Conservation (phyloP, 1,140 invertebrate species). For the Maniola jurtina region DNA sequence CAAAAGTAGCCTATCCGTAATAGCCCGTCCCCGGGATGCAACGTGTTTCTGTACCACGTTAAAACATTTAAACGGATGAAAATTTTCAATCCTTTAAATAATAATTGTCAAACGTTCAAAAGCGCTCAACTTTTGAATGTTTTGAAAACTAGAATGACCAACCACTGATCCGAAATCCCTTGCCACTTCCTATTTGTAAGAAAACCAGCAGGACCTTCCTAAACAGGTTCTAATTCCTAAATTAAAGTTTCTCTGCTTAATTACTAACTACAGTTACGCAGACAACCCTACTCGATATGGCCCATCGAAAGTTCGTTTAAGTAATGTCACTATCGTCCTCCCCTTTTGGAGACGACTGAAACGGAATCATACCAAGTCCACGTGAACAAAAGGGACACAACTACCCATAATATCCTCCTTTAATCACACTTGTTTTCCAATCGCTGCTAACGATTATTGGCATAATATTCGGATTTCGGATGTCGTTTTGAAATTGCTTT, state of each 20-base stretch:
- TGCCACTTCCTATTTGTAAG: no score
- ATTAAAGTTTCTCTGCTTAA: slow-evolving; percentile 4
- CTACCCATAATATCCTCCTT: slow-evolving; percentile 63
- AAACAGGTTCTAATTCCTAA: background rate
- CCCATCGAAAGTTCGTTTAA: slow-evolving; percentile 77
- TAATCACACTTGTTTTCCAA: slow-evolving; percentile 81
- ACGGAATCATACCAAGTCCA: slow-evolving; percentile 35
- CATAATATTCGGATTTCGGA: slow-evolving; percentile 69
- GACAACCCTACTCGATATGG: slow-evolving; percentile 51
- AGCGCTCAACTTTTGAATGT: no score
- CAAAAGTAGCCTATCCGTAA: no score
- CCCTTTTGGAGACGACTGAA: slow-evolving; percentile 56
- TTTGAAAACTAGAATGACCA: no score
- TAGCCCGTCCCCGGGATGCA: no score
- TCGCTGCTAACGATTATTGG: slow-evolving; percentile 80
- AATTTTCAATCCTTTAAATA: no score
- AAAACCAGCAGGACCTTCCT: no score
- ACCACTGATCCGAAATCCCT: no score
- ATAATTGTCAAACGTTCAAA: no score
- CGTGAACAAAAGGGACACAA: slow-evolving; percentile 43
- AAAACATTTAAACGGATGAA: no score
- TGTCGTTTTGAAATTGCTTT: slow-evolving; percentile 75
- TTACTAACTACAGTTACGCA: slow-evolving; percentile 19
- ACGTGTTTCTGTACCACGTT: no score
- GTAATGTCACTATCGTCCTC: slow-evolving; percentile 68